Percentiles rank a stretch among this genome's conserved stretches.
Conservation (phyloP, 2,888 invertebrate genomes). For the Phymatocera aterrima region DNA sequence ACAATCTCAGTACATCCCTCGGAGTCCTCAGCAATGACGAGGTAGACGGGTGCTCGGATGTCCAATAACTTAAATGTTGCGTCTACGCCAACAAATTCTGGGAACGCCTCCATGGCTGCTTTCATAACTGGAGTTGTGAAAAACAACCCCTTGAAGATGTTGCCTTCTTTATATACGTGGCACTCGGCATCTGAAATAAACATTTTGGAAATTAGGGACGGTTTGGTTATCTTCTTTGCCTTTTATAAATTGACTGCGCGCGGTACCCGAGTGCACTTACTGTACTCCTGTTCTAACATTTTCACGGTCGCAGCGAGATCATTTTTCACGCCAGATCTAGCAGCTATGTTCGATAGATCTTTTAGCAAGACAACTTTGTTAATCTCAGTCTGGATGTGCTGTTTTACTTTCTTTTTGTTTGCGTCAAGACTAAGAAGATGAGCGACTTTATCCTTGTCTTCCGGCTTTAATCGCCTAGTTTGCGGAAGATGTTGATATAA, state of each 20-base stretch:
- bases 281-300: too few species aligned
- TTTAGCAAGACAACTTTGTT: not conserved
- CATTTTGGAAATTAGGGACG: too few species aligned
- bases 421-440: not conserved
- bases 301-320: not conserved
- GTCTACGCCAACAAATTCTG: too few species aligned
- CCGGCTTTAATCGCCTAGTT: not conserved
- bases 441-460: not conserved
- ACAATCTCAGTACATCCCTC: too few species aligned
- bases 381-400: not conserved
- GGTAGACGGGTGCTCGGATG: slow-evolving; percentile 50
- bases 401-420: not conserved
- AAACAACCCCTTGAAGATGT: too few species aligned
- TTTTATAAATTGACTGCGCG: too few species aligned
- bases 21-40: slow-evolving; percentile 52
- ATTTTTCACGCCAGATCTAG: not conserved
- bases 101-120: too few species aligned
- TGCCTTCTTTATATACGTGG: too few species aligned
- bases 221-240: too few species aligned
- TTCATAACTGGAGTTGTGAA: too few species aligned
- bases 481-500: slow-evolving; percentile 11
- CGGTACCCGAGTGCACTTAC: too few species aligned
- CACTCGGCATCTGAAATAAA: too few species aligned
- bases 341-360: slow-evolving; percentile 6
- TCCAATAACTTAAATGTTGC: slow-evolving; percentile 50